Evolutionary conservation across 2,888 invertebrate genomes (phyloP), one percentile per base, ranked within the genome.

Genomic region (Rhaphigaster nebulosa): DNA sequence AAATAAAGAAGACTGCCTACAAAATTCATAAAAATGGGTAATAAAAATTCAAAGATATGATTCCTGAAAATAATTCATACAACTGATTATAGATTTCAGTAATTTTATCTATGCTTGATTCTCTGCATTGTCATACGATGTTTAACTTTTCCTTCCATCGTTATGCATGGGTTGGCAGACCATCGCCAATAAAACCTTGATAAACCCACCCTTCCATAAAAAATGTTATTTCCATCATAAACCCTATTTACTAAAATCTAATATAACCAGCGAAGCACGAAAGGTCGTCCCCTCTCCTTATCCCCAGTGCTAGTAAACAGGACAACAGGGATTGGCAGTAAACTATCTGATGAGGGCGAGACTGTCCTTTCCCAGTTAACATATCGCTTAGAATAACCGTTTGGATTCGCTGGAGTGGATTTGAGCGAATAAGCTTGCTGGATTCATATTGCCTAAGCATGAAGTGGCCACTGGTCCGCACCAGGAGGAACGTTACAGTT

Each of bases 221-320:
- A 4, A 65, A 38, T 76, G 70, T 76, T 76, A 76, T 76, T 76
- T 38, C 70, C 70, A 76, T 76, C 70, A 34, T 76, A 76, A 76
- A 76, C 70, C 70, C 70, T 76, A 38, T 76, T 76, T 76, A 20
- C 70, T 76, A 38, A 38, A 38, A 38, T 38, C 70, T 10, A 34
- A 76, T 76, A 23, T 38, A 76, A 20, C 70, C 70, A 38, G 70
- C 38, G 12, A 76, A 76, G 70, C 5, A 76, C 70, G 70, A 76
- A 76, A 76, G 70, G 38, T 20, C 70, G 38, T n/a, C n/a, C n/a
- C n/a, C n/a, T n/a, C n/a, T n/a, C n/a, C n/a, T n/a, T n/a, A n/a
- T n/a, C 34, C 34, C 20, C 15, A 34, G 65, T 0, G 29, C 65
- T 18, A 29, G 65, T 65, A 65, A 65, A 65, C 65, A 65, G 65